Evolutionary conservation across 1,140 invertebrate species (phyloP), one percentile per base, ranked within the genome.

Genomic region (Manduca sexta): DNA sequence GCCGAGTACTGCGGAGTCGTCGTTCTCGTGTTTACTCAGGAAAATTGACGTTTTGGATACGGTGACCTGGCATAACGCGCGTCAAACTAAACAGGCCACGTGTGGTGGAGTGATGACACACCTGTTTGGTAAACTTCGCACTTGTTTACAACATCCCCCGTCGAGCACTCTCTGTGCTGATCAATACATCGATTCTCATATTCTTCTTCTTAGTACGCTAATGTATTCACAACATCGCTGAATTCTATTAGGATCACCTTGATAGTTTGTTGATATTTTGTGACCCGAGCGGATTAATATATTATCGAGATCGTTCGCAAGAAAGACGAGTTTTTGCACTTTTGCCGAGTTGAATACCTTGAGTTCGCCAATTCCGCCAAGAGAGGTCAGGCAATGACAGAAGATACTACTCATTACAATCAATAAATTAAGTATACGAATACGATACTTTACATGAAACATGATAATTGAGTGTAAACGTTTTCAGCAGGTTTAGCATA

Each of bases 371-470:
- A 58, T 62, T 57, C 51, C 51, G 49, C 56, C 43, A 53, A 45
- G 56, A 74, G 71, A 79, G 73, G 75, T 74, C 66, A 65, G 49
- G 34, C 49, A 59, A 67, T 56, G 55, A 56, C 53, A 59, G 26
- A 30, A 13, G n/a, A 13, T 29, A 30, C n/a, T n/a, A n/a, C n/a
- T n/a, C n/a, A n/a, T n/a, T n/a, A n/a, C 21, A 8, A 5, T 26
- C 21, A 8, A 26, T 26, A 26, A 26, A 26, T 26, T 26, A 26
- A 26, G 8, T 8, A 26, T 8, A 26, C 1, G 21, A 26, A 26
- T n/a, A 26, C 21, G 21, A 26, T 26, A 8, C 21, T 8, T 26
- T 26, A 21, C 7, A 26, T 5, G 21, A 26, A 5, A 26, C 4
- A 26, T 8, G 21, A 26, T 26, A 26, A 26, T 8, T 26, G 21